Base-by-base conservation (phyloP, 1,140 invertebrate species). In the Bombyx mandarina region DNA sequence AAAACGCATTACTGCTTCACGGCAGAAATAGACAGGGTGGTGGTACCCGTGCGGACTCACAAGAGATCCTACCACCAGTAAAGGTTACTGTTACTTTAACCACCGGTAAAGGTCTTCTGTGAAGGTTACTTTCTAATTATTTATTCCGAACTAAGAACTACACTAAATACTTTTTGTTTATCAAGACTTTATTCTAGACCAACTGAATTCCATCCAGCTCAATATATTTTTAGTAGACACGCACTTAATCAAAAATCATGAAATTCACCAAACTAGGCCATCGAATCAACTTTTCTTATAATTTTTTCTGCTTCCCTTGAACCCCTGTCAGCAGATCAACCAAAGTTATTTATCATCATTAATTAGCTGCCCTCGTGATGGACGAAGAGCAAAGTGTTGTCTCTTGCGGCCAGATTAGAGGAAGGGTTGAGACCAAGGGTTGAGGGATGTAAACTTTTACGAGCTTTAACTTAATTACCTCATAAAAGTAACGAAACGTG, bases 401-500 rank as follows among this genome's bases (percentile, higher is more conserved):
- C 77, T 79, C 76, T 63, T 62, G 75, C 59, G 75, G 67, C 69
- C 66, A 69, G 67, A 73, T 77, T 78, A 72, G 56, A 8, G 64
- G 74, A 76, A 71, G 71, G 75, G 67, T 73, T 70, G 62, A 71
- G 67, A 68, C 71, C 62, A 69, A 67, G 56, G 60, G 63, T 58
- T 54, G 35, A n/a, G 45, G 45, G 22, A 55, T 18, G 52, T 44
- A 22, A 64, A 64, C 56, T 61, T 64, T 60, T 55, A 59, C 56
- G 45, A 26, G 53, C n/a, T 50, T 50, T 50, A 50, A 50, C 8
- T 50, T 26, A 9, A 50, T 45, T 60, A 45, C 43, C 12, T 52
- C 42, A 52, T 58, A 61, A 57, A 54, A 57, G 52, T 57, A 18
- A 35, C 4, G 26, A 35, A 35, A 35, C 26, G 26, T 35, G 26